Percentiles rank a stretch among this genome's conserved stretches.
phyloP scores from a whole-genome alignment of 2,888 invertebrate genomes.

The Serrognathus titanus region DNA sequence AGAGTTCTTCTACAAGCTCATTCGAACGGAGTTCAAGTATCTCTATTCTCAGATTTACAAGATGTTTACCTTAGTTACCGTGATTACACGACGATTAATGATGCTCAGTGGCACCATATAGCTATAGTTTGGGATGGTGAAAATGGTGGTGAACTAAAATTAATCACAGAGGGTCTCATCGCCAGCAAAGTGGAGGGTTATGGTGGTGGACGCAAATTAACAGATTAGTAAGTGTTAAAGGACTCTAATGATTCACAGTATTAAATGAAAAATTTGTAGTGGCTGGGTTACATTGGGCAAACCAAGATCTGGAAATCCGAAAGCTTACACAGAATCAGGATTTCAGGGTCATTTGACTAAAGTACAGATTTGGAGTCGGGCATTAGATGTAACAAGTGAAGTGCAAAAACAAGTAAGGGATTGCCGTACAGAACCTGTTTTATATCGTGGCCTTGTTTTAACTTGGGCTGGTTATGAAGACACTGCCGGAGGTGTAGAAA shows the following conservation, averaged over 20 bases:
- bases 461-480: slow-evolving; percentile 95
- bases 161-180: slow-evolving; percentile 94
- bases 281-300: slow-evolving; percentile 91
- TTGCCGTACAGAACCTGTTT: slow-evolving; percentile 86
- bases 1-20: slow-evolving; percentile 87
- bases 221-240: slow-evolving; percentile 67
- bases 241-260: not conserved
- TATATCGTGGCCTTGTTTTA: slow-evolving; percentile 79
- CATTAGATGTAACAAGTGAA: slow-evolving; percentile 86
- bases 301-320: slow-evolving; percentile 77
- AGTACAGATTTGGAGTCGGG: slow-evolving; percentile 91
- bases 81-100: slow-evolving; percentile 89
- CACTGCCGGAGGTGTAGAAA: slow-evolving; percentile 82
- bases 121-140: slow-evolving; percentile 92
- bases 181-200: slow-evolving; percentile 90
- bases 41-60: slow-evolving; percentile 81
- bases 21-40: slow-evolving; percentile 89
- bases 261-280: slow-evolving; percentile 51
- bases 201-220: slow-evolving; percentile 75
- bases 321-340: slow-evolving; percentile 82
- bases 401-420: slow-evolving; percentile 92
- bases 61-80: slow-evolving; percentile 88
- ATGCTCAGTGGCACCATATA: slow-evolving; percentile 95
- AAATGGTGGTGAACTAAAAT: slow-evolving; percentile 78
- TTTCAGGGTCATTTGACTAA: slow-evolving; percentile 94